These are phyloP conservation scores for Oophaga pumilio DNA, from an alignment of 2,113 vertebrate genomes.

Conservation along the genomic window DNA sequence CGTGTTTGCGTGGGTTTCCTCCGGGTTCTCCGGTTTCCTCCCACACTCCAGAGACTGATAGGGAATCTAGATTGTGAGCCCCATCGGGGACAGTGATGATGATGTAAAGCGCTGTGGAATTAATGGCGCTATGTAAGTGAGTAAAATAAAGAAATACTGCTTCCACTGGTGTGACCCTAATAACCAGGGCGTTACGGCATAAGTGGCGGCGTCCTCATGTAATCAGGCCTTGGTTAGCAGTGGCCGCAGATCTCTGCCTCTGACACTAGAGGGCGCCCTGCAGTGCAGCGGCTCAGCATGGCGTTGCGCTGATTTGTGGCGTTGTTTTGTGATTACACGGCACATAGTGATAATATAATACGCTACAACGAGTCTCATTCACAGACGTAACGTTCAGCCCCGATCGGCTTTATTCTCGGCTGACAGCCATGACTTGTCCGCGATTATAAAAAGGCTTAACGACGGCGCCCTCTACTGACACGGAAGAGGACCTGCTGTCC, in stretches of 20 bases:
- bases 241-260: not conserved
- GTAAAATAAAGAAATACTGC: too few species aligned
- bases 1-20: too few species aligned
- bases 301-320: not conserved
- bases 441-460: not conserved
- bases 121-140: too few species aligned
- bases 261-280: not conserved
- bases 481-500: not conserved
- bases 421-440: not conserved
- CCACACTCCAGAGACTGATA: too few species aligned
- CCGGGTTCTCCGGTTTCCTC: too few species aligned
- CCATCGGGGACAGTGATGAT: too few species aligned
- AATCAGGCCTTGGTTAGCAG: not conserved
- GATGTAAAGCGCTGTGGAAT: too few species aligned
- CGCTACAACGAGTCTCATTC: not conserved
- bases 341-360: not conserved
- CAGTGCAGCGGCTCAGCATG: not conserved
- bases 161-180: too few species aligned
- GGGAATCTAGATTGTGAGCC: too few species aligned
- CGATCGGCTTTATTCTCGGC: not conserved
- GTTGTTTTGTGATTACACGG: not conserved
- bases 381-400: not conserved
- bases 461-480: not conserved
- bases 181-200: too few species aligned
- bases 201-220: not conserved